A percentile compares a stretch with the other conserved stretches of the same genome.
phyloP scores from a whole-genome alignment of 2,888 invertebrate genomes.

The Pristionchus entomophagus region DNA sequence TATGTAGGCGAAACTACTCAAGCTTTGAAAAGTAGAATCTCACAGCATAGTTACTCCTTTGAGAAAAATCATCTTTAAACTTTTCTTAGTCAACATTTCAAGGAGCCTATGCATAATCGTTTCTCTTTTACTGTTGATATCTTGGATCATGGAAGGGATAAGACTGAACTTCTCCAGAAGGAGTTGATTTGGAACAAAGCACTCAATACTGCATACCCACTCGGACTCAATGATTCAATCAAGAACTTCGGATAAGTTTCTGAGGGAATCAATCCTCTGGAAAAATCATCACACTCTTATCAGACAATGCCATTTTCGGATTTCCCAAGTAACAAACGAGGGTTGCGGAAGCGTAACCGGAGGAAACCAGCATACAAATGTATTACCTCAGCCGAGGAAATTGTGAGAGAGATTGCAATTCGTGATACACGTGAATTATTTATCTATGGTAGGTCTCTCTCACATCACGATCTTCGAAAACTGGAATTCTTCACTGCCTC shows the following conservation, averaged over 20 bases:
- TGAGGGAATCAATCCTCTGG: neutral
- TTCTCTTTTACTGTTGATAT: neutral
- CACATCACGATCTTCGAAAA: no score
- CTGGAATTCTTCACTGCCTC: neutral
- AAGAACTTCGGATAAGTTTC: conserved; percentile 17
- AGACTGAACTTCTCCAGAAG: neutral
- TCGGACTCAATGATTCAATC: neutral
- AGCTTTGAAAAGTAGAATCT: neutral
- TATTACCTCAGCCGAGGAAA: neutral
- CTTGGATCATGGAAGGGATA: neutral
- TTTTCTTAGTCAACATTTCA: neutral
- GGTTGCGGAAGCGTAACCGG: neutral
- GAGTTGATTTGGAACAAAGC: no score
- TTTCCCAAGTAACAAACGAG: neutral
- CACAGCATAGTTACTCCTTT: conserved; percentile 5
- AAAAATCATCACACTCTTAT: neutral
- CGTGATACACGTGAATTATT: neutral
- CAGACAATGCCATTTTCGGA: neutral
- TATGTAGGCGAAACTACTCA: conserved; percentile 29
- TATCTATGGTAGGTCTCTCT: no score
- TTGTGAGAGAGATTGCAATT: neutral
- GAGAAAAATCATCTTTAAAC: neutral
- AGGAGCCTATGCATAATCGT: neutral
- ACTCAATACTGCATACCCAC: no score
- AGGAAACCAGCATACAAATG: neutral